Conservation (phyloP, 2,888 invertebrate species). For the Flabesymbios commensalis region DNA sequence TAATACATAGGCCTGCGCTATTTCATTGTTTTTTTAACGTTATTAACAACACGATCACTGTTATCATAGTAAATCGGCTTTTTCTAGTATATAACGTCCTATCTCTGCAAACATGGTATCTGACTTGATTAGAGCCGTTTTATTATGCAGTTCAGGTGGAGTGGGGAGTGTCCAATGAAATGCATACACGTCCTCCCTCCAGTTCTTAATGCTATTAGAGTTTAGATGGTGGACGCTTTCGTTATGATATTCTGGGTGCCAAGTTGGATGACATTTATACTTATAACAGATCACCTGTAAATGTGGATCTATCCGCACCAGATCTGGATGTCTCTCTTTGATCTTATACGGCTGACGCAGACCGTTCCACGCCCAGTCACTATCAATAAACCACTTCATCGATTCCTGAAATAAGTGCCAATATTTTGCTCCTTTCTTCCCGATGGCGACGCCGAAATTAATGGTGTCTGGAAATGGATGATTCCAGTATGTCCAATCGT, state of each 20-base stretch:
- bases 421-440: constrained; percentile 40
- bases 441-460: constrained; percentile 47
- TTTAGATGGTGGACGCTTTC: constrained; percentile 39
- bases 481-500: constrained; percentile 50
- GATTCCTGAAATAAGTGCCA: constrained; percentile 39
- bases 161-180: constrained; percentile 57
- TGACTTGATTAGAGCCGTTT: constrained; percentile 29
- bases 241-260: constrained; percentile 46
- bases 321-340: constrained; percentile 51
- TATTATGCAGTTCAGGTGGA: constrained; percentile 44
- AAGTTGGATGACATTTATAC: constrained; percentile 53
- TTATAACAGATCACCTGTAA: constrained; percentile 54
- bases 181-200: constrained; percentile 49
- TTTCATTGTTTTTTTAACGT: too few relatives aligned
- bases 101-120: constrained; percentile 51
- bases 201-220: constrained; percentile 41
- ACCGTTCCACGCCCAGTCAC: constrained; percentile 41
- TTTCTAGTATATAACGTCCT: constrained; percentile 43
- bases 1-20: too few relatives aligned
- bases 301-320: constrained; percentile 44
- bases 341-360: constrained; percentile 38
- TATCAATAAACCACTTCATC: constrained; percentile 40
- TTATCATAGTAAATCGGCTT: too few relatives aligned
- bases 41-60: too few relatives aligned
- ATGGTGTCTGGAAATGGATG: constrained; percentile 44